phyloP scores from a whole-genome alignment of 2,888 invertebrate species.

The Chrysotoxum bicinctum region DNA sequence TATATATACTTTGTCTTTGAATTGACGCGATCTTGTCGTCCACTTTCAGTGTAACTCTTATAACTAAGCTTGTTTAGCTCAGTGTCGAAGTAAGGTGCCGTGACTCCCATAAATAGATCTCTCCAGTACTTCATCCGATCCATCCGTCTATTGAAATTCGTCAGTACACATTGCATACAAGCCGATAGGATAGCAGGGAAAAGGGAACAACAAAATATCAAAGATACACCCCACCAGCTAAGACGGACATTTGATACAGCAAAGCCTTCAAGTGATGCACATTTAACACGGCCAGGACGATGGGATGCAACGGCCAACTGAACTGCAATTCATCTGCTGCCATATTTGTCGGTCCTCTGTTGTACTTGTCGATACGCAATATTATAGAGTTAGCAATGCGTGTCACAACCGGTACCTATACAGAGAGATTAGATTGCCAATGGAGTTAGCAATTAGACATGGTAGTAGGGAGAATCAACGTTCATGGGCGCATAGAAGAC shows the following conservation, averaged over 20 bases:
- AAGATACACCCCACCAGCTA: constrained; percentile 33
- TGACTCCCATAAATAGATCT: constrained; percentile 71
- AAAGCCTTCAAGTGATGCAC: constrained; percentile 45
- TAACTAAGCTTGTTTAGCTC: constrained; percentile 8
- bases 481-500: constrained; percentile 54
- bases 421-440: constrained; percentile 62
- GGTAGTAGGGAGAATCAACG: constrained; percentile 46
- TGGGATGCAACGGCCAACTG: constrained; percentile 12
- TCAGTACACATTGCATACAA: constrained; percentile 34
- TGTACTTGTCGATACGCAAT: constrained; percentile 45
- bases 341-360: constrained; percentile 62
- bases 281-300: constrained; percentile 58
- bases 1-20: constrained; percentile 14
- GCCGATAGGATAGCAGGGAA: background rate
- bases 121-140: constrained; percentile 41
- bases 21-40: constrained; percentile 44
- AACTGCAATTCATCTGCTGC: constrained; percentile 68
- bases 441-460: constrained; percentile 67
- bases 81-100: constrained; percentile 69
- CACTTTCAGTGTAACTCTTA: constrained; percentile 1
- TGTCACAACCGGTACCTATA: constrained; percentile 59
- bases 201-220: constrained; percentile 12
- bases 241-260: constrained; percentile 37
- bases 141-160: constrained; percentile 64
- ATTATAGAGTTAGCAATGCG: constrained; percentile 64